Base-by-base conservation (phyloP, 1,140 invertebrate genomes). In the Myzus persicae region DNA sequence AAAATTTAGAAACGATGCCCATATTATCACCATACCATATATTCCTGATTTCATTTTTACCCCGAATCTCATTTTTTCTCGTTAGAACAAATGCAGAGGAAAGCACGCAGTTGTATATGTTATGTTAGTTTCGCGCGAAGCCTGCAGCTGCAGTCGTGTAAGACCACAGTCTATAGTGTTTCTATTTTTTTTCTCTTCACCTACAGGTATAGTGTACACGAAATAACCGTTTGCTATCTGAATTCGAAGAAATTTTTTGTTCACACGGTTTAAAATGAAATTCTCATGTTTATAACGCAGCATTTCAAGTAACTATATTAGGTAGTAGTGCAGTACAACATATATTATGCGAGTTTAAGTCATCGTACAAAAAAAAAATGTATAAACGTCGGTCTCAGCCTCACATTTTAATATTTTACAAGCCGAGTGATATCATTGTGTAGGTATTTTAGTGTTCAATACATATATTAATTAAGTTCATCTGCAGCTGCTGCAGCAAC, bases 361-460 rank as follows among this genome's bases (percentile, higher is more conserved):
- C 40, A 31, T 85, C 26, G 6, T 85, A 44, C 40, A 44, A 85
- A 22, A 81, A 38, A 18, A 38, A 38, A 20, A 76, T 48, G 31
- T 14, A 59, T 31, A 59, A 46, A 44, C 44, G 46, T 22, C 0
- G 6, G 26, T 46, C n/a, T 44, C 6, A 87, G 14, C 31, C 3
- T 44, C 82, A 26, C 38, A 38, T 11, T 84, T 84, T 67, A 67
- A 67, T 67, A 31, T n/a, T 82, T 40, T 87, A 9, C 22, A 22
- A 38, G 18, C 31, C 20, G 44, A 5, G 18, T 46, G 85, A 46
- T 87, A 87, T 46, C 31, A n/a, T 87, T 87, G 14, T 8, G 20
- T n/a, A 31, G 14, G 24, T 87, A 46, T 87, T 87, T 87, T 87
- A 84, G 85, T 46, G 44, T 44, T 46, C 85, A 87, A 87, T 87